Percentiles rank a stretch among this genome's conserved stretches.
Evolutionary conservation across 2,113 vertebrate species (phyloP).

Genomic region (Numida meleagris): DNA sequence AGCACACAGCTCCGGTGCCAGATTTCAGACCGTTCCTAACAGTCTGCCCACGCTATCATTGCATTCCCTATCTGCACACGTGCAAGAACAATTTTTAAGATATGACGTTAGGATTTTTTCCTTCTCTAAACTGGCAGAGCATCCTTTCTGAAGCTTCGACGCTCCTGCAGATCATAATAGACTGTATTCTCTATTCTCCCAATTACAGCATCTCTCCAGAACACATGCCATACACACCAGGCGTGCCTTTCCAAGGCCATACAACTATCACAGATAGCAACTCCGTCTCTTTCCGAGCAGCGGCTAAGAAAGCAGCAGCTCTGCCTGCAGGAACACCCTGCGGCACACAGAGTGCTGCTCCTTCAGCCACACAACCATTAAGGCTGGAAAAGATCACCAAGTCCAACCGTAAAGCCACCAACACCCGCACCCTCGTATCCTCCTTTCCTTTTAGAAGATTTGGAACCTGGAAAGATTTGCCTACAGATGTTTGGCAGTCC

Average conservation of each 20-base stretch:
- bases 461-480: not conserved
- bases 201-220: not conserved
- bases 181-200: not conserved
- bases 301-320: fast-evolving
- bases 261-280: not conserved
- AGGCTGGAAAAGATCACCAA: too few relatives aligned
- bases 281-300: not conserved
- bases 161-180: not conserved
- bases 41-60: fast-evolving
- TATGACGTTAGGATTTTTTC: fast-evolving
- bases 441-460: not conserved
- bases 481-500: fast-evolving
- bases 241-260: not conserved
- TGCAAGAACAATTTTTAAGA: not conserved
- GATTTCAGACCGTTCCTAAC: fast-evolving
- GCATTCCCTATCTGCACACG: not conserved
- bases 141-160: not conserved
- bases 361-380: too few relatives aligned
- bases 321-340: not conserved
- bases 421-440: not conserved
- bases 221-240: fast-evolving
- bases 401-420: too few relatives aligned
- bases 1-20: not conserved
- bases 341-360: too few relatives aligned
- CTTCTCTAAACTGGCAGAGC: not conserved